Base-by-base conservation (phyloP, 2,888 invertebrate species). In the Leucophora obtusa region DNA sequence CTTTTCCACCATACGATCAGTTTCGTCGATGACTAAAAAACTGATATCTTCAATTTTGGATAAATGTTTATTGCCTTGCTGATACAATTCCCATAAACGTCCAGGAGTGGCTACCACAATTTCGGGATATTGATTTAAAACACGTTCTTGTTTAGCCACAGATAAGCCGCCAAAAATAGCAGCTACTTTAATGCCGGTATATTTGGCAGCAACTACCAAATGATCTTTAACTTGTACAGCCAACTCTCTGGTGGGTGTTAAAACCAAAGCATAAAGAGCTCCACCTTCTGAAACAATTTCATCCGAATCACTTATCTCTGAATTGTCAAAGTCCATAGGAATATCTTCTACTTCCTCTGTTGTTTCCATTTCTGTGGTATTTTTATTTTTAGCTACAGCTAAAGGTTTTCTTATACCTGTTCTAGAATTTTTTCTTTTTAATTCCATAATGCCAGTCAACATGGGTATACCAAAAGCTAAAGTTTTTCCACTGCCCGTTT, bases 401-500 rank as follows among this genome's bases (percentile, higher is more conserved):
- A 77, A 70, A 6, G 85, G 84, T 71, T 85, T 87, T 24, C 89
- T 86, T 85, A 90, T 86, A 56, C 88, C 87, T 10, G 82, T 60
- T 89, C 91, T 54, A 83, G 84, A 28, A 83, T 89, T 70, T 89
- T 91, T 88, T 89, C 91, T 86, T 86, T 94, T 94, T 0, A 94
- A 87, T 85, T 94, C 93, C 84, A 98, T 91, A 82, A 98, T 97
- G 15, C 96, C 96, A 69, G 94, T 92, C 74, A 99, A 91, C 53
- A 99, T 94, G 10, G 99, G 99, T 76, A 99, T 95, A 0, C 97
- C 98, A 91, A 99, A 99, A 0, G 99, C 99, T 66, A 99, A 91
- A 0, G 99, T 99, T 92, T 99, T 99, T 0, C 99, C 99, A 90
- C 98, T 98, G 0, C 99, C 99, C 0, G 99, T 99, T 92, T 99